Evolutionary conservation across 1,140 invertebrate species (phyloP).

Genomic region (Drosophila sp.): DNA sequence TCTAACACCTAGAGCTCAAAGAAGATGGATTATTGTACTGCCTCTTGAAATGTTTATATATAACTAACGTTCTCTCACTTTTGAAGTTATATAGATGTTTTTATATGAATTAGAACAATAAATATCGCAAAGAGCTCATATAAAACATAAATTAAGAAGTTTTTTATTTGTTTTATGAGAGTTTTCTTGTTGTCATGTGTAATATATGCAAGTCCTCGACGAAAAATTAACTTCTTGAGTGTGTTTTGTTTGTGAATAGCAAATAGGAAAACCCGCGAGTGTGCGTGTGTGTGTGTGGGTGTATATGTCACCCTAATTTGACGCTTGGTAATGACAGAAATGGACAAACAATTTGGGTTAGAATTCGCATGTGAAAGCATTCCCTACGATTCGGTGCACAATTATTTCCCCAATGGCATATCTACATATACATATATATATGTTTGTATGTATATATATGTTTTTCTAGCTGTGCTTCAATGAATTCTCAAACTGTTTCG

Average conservation of each 20-base stretch:
- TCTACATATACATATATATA: background rate
- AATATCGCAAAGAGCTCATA: too few species aligned
- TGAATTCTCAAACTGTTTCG: constrained; percentile 4
- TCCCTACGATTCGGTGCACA: constrained; percentile 7
- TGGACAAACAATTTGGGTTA: constrained; percentile 52
- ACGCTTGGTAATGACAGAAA: constrained; percentile 51
- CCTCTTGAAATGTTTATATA: too few species aligned
- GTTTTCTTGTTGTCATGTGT: background rate
- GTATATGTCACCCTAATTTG: constrained; percentile 39
- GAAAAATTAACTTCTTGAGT: background rate
- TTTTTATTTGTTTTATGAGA: too few species aligned
- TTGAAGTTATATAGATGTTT: too few species aligned
- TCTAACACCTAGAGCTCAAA: too few species aligned
- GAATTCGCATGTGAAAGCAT: constrained; percentile 45
- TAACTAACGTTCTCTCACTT: too few species aligned
- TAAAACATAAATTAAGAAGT: too few species aligned
- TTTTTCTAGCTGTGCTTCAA: background rate
- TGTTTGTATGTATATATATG: background rate
- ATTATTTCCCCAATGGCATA: constrained; percentile 7
- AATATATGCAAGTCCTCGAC: background rate
- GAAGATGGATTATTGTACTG: too few species aligned
- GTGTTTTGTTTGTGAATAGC: background rate
- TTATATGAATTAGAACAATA: too few species aligned
- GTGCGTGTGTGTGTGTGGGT: constrained; percentile 27
- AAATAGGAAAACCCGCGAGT: background rate